These are phyloP conservation scores for Anguilla pacifica DNA, from an alignment of 2,797 vertebrate genomes.

Conservation along the genomic window DNA sequence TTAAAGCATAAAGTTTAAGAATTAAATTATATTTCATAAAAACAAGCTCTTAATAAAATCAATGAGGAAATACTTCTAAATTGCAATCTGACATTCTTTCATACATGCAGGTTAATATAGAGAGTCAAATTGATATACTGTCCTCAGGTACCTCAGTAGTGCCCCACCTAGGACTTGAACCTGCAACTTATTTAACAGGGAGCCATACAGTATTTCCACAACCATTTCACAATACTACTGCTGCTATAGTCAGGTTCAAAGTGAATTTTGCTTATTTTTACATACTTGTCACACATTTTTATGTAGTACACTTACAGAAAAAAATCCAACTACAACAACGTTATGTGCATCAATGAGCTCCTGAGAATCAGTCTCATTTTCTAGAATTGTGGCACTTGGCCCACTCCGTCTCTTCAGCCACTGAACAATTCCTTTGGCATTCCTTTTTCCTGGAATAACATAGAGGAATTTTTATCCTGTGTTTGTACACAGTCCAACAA, in stretches of 20 bases:
- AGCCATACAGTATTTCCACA: not conserved
- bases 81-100: not conserved
- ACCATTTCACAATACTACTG: not conserved
- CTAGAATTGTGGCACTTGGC: constrained; percentile 63
- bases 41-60: not conserved
- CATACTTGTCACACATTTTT: not conserved
- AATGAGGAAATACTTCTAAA: not conserved
- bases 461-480: not conserved
- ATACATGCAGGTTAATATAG: not conserved
- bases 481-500: not conserved
- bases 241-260: not conserved
- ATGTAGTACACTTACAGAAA: constrained; percentile 69
- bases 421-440: constrained; percentile 65
- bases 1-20: not conserved
- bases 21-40: not conserved
- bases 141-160: not conserved
- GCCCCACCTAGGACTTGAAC: not conserved
- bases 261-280: not conserved
- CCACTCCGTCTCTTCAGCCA: constrained; percentile 79
- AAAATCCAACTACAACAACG: constrained; percentile 82
- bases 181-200: constrained; percentile 1
- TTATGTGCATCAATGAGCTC: constrained; percentile 66
- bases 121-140: not conserved
- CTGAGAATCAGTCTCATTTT: constrained; percentile 47
- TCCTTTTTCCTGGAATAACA: constrained; percentile 69